Evolutionary conservation across 2,113 vertebrate species (phyloP), one percentile per base, ranked within the genome.

Genomic region (Meriones unguiculatus): DNA sequence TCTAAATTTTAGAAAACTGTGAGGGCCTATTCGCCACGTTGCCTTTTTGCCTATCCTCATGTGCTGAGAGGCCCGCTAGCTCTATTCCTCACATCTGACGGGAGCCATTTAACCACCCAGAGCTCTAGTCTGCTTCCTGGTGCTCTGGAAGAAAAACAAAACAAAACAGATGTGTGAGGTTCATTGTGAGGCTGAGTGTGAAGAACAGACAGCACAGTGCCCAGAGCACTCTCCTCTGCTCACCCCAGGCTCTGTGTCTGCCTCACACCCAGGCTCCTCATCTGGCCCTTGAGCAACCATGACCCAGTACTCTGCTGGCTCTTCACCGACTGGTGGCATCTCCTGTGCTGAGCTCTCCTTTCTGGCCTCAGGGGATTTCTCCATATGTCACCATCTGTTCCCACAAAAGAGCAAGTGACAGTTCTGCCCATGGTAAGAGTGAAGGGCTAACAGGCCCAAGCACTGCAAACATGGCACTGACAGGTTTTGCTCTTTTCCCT

Each of bases 21-120:
- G 30, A 67, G 50, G 46, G 6, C 13, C 35, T 41, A 22, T 50
- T n/a, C 14, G 1, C 59, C n/a, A 25, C 13, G 0, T 72, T 24
- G 1, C 28, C n/a, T 4, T 72, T 13, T 73, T 12, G 5, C 3
- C n/a, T 52, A 11, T 28, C 69, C 9, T 2, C 2, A 3, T 7
- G 6, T 14, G 57, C 28, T 17, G 62, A 59, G 32, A 11, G 18
- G 7, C 35, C 18, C 6, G 50, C 62, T 4, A 1, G 4, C 11
- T 10, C 2, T 41, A 38, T 32, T 5, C 59, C 46, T 30, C 69
- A 62, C 50, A 32, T 4, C 70, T 72, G 4, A 4, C 46, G 70
- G 32, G 13, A 41, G 24, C 10, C 52, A 20, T 11, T 24, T 12
- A 50, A 14, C 32, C 38, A 41, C 54, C 17, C 54, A 50, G 54